Conservation (phyloP, 2,888 invertebrate species). For the Strigamia transsilvanica region DNA sequence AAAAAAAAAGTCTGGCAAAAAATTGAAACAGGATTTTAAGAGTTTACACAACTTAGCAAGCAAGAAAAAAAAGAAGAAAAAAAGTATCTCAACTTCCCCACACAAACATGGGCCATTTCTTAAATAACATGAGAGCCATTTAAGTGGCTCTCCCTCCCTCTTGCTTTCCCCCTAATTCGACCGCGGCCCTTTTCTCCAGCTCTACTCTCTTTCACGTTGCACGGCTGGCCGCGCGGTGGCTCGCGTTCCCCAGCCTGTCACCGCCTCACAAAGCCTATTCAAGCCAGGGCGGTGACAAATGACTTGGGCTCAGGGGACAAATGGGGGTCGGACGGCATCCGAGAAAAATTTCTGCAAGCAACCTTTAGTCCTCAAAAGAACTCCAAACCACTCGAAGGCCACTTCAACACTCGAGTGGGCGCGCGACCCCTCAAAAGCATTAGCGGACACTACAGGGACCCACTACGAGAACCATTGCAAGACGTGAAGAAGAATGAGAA, state of each 20-base stretch:
- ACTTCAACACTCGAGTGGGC: slow-evolving; percentile 44
- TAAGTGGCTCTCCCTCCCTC: slow-evolving; percentile 26
- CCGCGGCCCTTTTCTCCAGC: slow-evolving; percentile 44
- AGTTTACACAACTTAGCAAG: background rate
- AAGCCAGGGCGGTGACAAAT: slow-evolving; percentile 46
- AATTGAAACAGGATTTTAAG: slow-evolving; percentile 9
- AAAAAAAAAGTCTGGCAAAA: background rate
- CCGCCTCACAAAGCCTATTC: slow-evolving; percentile 49
- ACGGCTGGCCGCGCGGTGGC: slow-evolving; percentile 19
- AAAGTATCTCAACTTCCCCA: slow-evolving; percentile 3
- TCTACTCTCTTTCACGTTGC: slow-evolving; percentile 17
- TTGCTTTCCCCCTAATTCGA: slow-evolving; percentile 31
- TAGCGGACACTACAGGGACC: slow-evolving; percentile 32
- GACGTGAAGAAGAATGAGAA: background rate
- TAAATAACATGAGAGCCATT: slow-evolving; percentile 43
- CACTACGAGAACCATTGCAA: slow-evolving; percentile 12
- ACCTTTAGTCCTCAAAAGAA: background rate
- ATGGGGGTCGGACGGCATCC: slow-evolving; percentile 39
- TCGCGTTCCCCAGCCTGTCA: background rate
- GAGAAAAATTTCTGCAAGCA: slow-evolving; percentile 38
- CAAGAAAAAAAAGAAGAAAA: background rate
- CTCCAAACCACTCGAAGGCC: slow-evolving; percentile 39
- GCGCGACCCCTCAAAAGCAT: slow-evolving; percentile 33
- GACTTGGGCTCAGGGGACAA: slow-evolving; percentile 43
- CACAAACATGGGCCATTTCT: slow-evolving; percentile 42